Conservation (phyloP, 2,888 invertebrate genomes). For the Melinaea marsaeus region DNA sequence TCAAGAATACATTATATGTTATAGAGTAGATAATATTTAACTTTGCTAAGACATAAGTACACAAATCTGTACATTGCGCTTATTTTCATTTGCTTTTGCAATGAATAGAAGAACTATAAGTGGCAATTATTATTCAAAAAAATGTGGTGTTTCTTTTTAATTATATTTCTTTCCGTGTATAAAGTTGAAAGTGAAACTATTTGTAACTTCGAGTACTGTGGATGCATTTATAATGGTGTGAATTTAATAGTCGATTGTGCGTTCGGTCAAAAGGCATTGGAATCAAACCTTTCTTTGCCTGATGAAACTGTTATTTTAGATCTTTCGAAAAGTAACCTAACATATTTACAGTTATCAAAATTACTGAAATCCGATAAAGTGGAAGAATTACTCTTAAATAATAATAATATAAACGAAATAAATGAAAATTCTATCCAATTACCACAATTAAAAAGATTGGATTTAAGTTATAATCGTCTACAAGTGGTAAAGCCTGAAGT, state of each 20-base stretch:
- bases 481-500: conserved; percentile 51
- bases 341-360: conserved; percentile 38
- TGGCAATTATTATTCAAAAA: background rate
- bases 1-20: too few species aligned
- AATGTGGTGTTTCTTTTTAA: background rate
- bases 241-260: conserved; percentile 55
- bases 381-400: conserved; percentile 46
- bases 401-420: conserved; percentile 51
- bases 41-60: too few species aligned
- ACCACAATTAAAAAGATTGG: conserved; percentile 51
- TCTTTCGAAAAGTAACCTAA: conserved; percentile 54
- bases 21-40: too few species aligned
- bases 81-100: background rate
- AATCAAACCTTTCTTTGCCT: conserved; percentile 43
- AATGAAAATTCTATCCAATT: conserved; percentile 45
- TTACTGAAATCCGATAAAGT: conserved; percentile 48
- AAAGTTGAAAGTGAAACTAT: background rate
- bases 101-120: background rate
- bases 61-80: background rate
- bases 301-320: conserved; percentile 46
- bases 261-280: conserved; percentile 32
- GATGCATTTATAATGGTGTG: conserved; percentile 40
- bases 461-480: conserved; percentile 59
- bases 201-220: conserved; percentile 7
- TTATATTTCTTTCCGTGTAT: background rate